Evolutionary conservation across 2,113 vertebrate species (phyloP).

Genomic region (Phylloscopus trochilus): DNA sequence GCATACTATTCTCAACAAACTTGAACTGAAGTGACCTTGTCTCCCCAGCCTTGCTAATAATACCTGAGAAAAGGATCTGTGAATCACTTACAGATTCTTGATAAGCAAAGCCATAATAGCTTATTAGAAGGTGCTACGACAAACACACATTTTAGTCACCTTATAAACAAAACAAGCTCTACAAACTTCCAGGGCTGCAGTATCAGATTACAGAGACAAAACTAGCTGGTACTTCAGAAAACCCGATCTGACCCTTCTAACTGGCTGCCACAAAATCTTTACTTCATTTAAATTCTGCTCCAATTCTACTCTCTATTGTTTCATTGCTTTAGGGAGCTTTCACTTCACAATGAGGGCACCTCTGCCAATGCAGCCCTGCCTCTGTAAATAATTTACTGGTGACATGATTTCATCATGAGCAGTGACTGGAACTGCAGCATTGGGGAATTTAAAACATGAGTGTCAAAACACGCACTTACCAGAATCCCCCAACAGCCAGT

Average conservation of each 20-base stretch:
- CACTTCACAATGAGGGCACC: constrained; percentile 32
- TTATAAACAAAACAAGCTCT: constrained; percentile 17
- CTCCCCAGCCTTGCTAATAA: not conserved
- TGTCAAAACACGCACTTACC: not conserved
- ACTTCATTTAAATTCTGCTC: constrained; percentile 55
- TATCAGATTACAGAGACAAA: constrained; percentile 16
- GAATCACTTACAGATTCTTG: not conserved
- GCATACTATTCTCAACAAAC: not conserved
- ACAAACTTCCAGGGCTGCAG: not conserved
- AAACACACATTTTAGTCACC: not conserved
- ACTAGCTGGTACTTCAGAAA: not conserved
- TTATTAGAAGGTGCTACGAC: not conserved
- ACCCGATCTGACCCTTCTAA: not conserved
- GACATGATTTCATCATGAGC: constrained; percentile 39
- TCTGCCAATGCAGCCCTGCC: constrained; percentile 19
- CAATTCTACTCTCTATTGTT: constrained; percentile 43
- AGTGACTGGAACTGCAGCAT: not conserved
- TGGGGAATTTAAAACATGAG: not conserved
- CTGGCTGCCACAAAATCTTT: constrained; percentile 44
- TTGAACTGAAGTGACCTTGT: not conserved
- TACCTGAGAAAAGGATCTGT: not conserved
- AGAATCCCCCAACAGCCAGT: not conserved
- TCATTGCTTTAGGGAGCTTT: constrained; percentile 24
- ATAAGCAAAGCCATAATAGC: not conserved
- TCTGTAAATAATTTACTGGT: constrained; percentile 61